Base-by-base conservation (phyloP, 2,797 vertebrate genomes). In the Macroramphosus scolopax region DNA sequence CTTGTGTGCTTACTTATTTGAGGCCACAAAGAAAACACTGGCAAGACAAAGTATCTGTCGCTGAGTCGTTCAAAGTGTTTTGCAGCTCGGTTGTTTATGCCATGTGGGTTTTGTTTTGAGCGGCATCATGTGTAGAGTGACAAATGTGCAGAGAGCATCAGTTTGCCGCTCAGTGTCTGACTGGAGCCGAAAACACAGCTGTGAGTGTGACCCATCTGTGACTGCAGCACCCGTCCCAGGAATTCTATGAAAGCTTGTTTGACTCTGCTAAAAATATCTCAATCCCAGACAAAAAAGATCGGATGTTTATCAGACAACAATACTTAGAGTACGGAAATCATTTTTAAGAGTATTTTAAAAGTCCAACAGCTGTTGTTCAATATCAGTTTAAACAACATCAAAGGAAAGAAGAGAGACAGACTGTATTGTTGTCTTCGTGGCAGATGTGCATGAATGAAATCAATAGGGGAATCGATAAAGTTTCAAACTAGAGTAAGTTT, bases 151-250 rank as follows among this genome's bases (percentile, higher is more conserved):
- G 28, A 51, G 18, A 26, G 16, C 8, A 22, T 50, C 16, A 11
- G 25, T 49, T 60, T 57, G 8, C 3, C 5, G 24, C 14, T 37
- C n/a, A n/a, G n/a, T n/a, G n/a, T 51, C 25, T 33, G 32, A n/a
- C 37, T 45, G 2, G 36, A 51, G 33, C 48, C 38, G 16, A 15
- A 17, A 46, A 40, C 18, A 52, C 48, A 59, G 63, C 47, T 68
- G 15, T 1, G 18, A 29, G 8, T 10, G 42, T 52, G 36, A 29
- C 4, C 40, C 55, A 61, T 56, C 62, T 57, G 58, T 50, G 49
- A 59, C 56, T 65, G 51, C 53, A 54, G 63, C 41, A 40, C 41
- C 63, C 59, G 62, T 55, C 60, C 73, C 54, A 35, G 25, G 34
- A 6, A 45, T 43, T 28, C 6, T n/a, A n/a, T 13, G 1, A 8